Evolutionary conservation across 2,888 invertebrate genomes (phyloP).

Genomic region (Stegana nigrithorax): DNA sequence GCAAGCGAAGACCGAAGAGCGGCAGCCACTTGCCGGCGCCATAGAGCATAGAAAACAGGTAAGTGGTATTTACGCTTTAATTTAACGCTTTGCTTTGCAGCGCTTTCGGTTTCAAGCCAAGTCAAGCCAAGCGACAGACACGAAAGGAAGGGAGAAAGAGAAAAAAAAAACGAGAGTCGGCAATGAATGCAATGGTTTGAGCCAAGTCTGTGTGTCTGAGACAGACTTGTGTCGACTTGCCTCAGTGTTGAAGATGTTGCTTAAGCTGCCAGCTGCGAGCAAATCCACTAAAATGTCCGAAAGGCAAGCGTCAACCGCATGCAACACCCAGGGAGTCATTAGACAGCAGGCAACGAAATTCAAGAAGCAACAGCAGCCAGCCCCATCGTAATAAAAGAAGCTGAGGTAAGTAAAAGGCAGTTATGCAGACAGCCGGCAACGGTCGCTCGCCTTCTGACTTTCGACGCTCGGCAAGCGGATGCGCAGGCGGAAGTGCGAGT

Average conservation of each 20-base stretch:
- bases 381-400: background rate
- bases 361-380: background rate
- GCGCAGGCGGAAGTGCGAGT: slow-evolving; percentile 41
- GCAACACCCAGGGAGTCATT: slow-evolving; percentile 42
- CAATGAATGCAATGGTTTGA: no score
- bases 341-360: slow-evolving; percentile 21
- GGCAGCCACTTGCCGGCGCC: slow-evolving; percentile 54
- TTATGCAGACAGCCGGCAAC: background rate
- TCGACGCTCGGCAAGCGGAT: background rate
- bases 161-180: background rate
- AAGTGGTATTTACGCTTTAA: slow-evolving; percentile 66
- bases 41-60: slow-evolving; percentile 31
- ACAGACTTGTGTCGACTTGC: no score
- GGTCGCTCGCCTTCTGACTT: background rate
- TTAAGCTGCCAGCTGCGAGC: no score
- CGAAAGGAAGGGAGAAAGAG: background rate
- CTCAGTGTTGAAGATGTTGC: no score
- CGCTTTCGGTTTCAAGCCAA: slow-evolving; percentile 5
- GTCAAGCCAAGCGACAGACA: background rate
- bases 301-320: slow-evolving; percentile 35
- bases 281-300: slow-evolving; percentile 1
- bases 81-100: slow-evolving; percentile 60
- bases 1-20: slow-evolving; percentile 20
- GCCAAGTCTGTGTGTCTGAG: no score
- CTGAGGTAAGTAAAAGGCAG: background rate